These are phyloP conservation scores for Lochmaea capreae DNA, from an alignment of 2,888 invertebrate species.

Conservation along the genomic window DNA sequence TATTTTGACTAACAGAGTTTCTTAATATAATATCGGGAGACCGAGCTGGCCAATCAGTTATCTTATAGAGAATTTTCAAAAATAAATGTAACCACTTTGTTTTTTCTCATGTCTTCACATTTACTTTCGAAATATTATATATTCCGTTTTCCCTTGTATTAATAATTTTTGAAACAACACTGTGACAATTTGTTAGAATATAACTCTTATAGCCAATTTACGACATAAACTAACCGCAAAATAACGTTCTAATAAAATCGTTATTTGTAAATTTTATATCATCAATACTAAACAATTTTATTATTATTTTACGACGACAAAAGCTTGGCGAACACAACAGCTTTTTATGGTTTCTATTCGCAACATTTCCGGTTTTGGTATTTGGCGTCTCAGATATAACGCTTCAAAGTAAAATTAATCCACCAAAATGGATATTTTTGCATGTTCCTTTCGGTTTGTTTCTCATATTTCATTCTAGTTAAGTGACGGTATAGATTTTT, in stretches of 20 bases:
- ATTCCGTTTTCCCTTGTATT: too few species aligned
- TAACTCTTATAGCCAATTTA: neutral
- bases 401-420: neutral
- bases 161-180: too few species aligned
- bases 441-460: constrained; percentile 1
- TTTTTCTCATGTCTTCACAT: too few species aligned
- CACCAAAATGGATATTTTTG: neutral
- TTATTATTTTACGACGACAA: neutral
- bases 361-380: neutral
- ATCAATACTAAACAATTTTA: constrained; percentile 4
- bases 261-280: neutral
- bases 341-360: neutral
- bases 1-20: too few species aligned
- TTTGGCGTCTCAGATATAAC: neutral
- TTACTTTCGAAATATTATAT: too few species aligned
- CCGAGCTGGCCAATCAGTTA: too few species aligned
- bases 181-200: too few species aligned
- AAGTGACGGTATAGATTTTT: constrained; percentile 3
- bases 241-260: neutral
- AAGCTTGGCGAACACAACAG: neutral
- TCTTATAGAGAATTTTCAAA: too few species aligned
- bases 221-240: neutral
- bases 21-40: too few species aligned
- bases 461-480: constrained; percentile 8
- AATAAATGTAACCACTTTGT: too few species aligned